Evolutionary conservation across 2,113 vertebrate genomes (phyloP), one percentile per base, ranked within the genome.

Genomic region (Daboia siamensis): DNA sequence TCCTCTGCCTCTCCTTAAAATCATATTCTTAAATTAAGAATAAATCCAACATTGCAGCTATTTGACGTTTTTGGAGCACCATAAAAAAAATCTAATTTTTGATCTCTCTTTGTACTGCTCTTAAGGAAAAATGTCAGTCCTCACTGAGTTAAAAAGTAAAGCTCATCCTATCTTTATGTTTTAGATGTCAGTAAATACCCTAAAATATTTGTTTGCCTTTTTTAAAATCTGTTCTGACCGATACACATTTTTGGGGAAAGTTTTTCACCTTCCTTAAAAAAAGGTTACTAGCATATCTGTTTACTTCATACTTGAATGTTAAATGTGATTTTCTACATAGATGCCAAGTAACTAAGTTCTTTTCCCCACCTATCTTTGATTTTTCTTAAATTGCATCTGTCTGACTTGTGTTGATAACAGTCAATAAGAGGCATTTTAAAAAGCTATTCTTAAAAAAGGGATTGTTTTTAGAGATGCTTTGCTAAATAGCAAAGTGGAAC

Each of bases 31-130:
- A 48, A 91, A 92, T 39, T 39, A 39, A 39, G 39, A 39, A 39
- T 87, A 1, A 17, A 80, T 24, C 85, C 6, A 54, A 39, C 48
- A 69, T 91, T 89, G 21, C 44, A 69, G 21, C 13, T 29, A 61
- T 69, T 59, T 12, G 23, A 89, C 74, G 9, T 90, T 94, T 85
- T n/a, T 51, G 46, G 86, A 90, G 93, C 90, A 84, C 88, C 89
- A 74, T 20, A 86, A 86, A 92, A 85, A 86, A 86, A 94, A 91
- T 56, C 95, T 94, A 93, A 95, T 96, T 96, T 96, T 92, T 93
- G 90, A 46, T 86, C 4, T 87, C 52, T 93, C 92, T 94, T 94
- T 95, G 91, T 92, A 93, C 88, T 33, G 90, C 87, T 96, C 89
- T 95, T 3, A 0, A 46, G 93, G 89, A 93, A 89, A n/a, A 94